Base-by-base conservation (phyloP, 2,888 invertebrate species). In the Drosophila paucipuncta region DNA sequence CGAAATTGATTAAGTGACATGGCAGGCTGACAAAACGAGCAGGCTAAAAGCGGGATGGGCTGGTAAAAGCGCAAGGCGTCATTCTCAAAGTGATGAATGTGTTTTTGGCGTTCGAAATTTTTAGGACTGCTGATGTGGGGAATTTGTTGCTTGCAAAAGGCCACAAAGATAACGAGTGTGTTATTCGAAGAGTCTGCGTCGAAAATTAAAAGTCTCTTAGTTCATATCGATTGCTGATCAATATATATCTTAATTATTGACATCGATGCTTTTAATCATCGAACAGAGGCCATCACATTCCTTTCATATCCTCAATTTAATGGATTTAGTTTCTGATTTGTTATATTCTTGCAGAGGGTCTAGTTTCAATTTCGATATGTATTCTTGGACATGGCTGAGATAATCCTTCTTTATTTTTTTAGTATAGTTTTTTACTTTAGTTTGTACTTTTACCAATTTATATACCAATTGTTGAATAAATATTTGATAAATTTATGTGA, bases 1-100 rank as follows among this genome's bases (percentile, higher is more conserved):
- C 89, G 81, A 87, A 87, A 87, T 90, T 87, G 91, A 87, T 87
- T 90, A 87, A 87, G 91, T 87, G 89, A 90, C 87, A 81, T 74
- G 83, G 74, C 65, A 65, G 69, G 31, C 70, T 70, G 58, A 43
- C 52, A 58, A 55, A 41, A 31, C 22, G 22, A 41, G 41, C 16
- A 6, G n/a, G 11, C 0, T 9, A 18, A 13, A 31, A 4, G 35
- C 10, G n/a, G 30, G 4, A 28, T 10, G 39, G 16, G 35, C 61
- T 59, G 30, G 35, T 53, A 64, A 68, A 62, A 61, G 68, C 77
- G 65, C 62, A 68, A 41, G 30, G 58, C 59, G 57, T 30, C 80
- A 43, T 61, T 52, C 57, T 50, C 81, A 68, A 71, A 68, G 72
- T 83, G 89, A 83, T 89, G 83, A 83, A 83, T 83, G 85, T 88